phyloP scores from a whole-genome alignment of 2,113 vertebrate species.

The Cryptoleucopteryx plumbea region DNA sequence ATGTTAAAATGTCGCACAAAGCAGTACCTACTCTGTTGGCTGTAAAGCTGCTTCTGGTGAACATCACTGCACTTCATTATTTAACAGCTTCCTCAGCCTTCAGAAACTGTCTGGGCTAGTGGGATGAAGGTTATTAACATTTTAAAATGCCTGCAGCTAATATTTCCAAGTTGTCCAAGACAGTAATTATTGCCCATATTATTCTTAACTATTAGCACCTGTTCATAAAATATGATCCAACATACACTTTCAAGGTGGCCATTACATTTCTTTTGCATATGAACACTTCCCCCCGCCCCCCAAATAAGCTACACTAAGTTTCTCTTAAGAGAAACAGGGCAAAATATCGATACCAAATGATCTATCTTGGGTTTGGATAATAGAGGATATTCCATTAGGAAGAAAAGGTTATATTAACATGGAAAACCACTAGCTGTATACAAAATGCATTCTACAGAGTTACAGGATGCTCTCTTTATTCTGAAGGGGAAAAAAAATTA shows the following conservation, averaged over 20 bases:
- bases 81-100: slow-evolving; percentile 4
- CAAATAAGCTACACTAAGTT: neutral
- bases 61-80: neutral
- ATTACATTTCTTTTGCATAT: neutral
- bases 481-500: neutral
- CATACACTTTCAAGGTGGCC: neutral
- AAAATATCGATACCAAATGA: neutral
- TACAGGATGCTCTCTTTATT: neutral
- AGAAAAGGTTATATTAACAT: neutral
- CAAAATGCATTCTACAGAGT: neutral
- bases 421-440: neutral
- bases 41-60: neutral
- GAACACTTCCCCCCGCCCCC: neutral
- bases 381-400: neutral
- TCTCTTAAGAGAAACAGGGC: neutral
- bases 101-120: neutral
- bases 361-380: neutral
- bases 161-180: neutral
- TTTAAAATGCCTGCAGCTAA: neutral
- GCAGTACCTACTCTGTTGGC: neutral
- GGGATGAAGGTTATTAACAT: slow-evolving; percentile 27
- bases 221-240: neutral
- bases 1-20: neutral
- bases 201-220: neutral
- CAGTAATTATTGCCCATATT: neutral